Base-by-base conservation (phyloP, 1,140 invertebrate species). In the Drosophila ogumai region DNA sequence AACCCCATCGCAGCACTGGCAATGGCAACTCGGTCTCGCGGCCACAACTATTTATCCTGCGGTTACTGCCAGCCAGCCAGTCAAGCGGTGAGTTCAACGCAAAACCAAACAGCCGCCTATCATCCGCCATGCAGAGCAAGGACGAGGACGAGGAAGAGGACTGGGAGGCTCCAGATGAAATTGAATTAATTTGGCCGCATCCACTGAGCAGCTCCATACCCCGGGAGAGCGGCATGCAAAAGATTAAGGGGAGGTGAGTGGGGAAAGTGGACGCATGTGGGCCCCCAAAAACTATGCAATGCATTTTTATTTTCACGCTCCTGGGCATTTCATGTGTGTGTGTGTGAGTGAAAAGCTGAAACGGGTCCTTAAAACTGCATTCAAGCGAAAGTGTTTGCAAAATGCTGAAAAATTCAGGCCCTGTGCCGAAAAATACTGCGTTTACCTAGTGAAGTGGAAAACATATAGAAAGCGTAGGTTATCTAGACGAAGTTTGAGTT, bases 161-260 rank as follows among this genome's bases (percentile, higher is more conserved):
- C 67, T 1, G 1, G 19, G 19, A 22, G 46, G 32, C 59, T 74
- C 22, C 36, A 52, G 46, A 50, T 47, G 47, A 87, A 79, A 87
- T 77, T 88, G 75, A 82, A 88, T 87, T 87, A 82, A 88, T 87
- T 87, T 82, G 54, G 57, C 50, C 64, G 47, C 56, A 58, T 57
- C 43, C 61, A 56, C 40, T 61, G 46, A 54, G 49, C 36, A 50
- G 55, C 47, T 57, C 10, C 32, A 28, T n/a, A 28, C 52, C 49
- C 19, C 3, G n/a, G 43, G 31, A 28, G n/a, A 59, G 28, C 13
- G 34, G 32, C 60, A 64, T 43, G 47, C 72, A 79, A 84, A 84
- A 79, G 59, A 76, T 56, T 66, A 63, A 61, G 54, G 41, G 31
- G n/a, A 28, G 47, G 8, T n/a, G 25, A n/a, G 22, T 34, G 19